Percentiles rank a stretch among this genome's conserved stretches.
These are phyloP conservation scores for Barbus barbus DNA, from an alignment of 2,113 vertebrate species.

Conservation along the genomic window DNA sequence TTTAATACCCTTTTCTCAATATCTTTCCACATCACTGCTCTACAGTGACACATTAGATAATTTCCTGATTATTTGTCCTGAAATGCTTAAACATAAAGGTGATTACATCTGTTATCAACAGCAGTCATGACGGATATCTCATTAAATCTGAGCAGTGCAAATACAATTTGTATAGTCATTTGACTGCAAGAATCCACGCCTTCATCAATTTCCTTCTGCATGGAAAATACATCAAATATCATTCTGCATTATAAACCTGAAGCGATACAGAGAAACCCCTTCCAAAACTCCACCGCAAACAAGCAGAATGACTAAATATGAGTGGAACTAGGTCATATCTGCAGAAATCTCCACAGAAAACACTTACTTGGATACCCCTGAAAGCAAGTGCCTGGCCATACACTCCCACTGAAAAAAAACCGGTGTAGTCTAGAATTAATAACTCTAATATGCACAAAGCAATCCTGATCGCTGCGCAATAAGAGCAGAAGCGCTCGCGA, in stretches of 20 bases:
- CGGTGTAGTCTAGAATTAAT: background rate
- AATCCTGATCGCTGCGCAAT: background rate
- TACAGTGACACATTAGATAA: background rate
- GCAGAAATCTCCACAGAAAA: background rate
- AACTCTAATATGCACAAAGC: background rate
- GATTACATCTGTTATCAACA: too few relatives aligned
- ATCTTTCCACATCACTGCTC: background rate
- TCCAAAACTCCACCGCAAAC: background rate
- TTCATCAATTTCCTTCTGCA: background rate
- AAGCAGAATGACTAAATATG: background rate
- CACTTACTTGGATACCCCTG: background rate
- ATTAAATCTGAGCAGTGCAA: background rate
- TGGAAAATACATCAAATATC: background rate
- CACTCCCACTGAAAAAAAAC: background rate
- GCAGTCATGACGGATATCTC: background rate
- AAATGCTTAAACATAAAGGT: background rate
- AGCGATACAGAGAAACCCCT: background rate
- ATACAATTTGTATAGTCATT: background rate
- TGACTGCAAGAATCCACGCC: constrained; percentile 16
- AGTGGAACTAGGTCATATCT: constrained; percentile 6
- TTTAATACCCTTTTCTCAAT: too few relatives aligned
- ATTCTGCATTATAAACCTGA: background rate
- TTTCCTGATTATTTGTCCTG: background rate
- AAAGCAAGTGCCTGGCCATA: background rate
- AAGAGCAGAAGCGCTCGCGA: background rate